Conservation (phyloP, 2,113 vertebrate species). For the Aramus guarauna region DNA sequence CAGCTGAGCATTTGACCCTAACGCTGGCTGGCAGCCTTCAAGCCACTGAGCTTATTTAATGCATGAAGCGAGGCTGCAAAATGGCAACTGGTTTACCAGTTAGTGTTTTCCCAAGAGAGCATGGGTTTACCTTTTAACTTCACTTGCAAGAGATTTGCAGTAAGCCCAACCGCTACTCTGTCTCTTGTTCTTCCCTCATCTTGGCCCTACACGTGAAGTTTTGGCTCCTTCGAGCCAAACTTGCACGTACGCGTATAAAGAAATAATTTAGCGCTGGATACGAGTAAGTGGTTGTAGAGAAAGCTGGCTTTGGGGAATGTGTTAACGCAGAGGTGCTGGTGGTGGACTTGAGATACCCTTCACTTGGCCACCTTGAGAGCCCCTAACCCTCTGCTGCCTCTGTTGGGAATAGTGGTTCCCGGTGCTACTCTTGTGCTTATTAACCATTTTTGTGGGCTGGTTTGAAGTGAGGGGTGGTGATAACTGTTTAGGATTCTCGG, state of each 20-base stretch:
- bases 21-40: background rate
- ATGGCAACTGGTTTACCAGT: background rate
- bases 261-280: background rate
- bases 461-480: background rate
- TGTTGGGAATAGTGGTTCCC: background rate
- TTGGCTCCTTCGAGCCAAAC: background rate
- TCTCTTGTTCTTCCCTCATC: background rate
- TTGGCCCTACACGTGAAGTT: accelerated
- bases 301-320: background rate
- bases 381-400: background rate
- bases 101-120: background rate
- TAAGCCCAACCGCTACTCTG: accelerated
- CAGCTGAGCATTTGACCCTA: background rate
- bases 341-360: background rate
- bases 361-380: background rate
- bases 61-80: background rate
- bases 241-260: accelerated
- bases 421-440: background rate
- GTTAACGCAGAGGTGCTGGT: background rate
- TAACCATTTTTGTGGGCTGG: background rate
- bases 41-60: background rate
- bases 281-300: background rate
- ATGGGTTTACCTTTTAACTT: background rate
- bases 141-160: background rate
- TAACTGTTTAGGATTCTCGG: background rate